A percentile compares a stretch with the other conserved stretches of the same genome.
Evolutionary conservation across 2,797 vertebrate species (phyloP).

Genomic region (Cygnus olor): DNA sequence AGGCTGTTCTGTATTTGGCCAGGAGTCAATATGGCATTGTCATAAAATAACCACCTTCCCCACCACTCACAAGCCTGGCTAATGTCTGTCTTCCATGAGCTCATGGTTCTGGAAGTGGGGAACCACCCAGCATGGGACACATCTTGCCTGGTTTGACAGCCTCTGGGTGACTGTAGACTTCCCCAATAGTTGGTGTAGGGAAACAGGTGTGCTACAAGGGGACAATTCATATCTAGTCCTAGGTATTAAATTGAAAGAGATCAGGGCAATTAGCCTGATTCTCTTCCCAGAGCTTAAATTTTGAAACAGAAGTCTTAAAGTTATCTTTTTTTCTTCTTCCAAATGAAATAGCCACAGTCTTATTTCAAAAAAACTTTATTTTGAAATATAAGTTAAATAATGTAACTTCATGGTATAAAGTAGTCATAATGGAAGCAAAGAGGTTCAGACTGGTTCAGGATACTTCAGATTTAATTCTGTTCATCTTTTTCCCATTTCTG

Average conservation of each 20-base stretch:
- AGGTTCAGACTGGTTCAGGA: background rate
- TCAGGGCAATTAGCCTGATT: background rate
- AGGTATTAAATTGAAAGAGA: background rate
- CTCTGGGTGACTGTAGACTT: background rate
- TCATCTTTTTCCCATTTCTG: background rate
- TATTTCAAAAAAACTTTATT: background rate
- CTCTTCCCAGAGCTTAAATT: background rate
- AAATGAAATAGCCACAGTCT: background rate
- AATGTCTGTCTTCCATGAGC: background rate
- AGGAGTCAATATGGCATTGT: background rate
- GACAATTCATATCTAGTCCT: too few species aligned
- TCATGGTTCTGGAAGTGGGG: background rate
- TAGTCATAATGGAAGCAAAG: background rate
- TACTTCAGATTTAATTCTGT: background rate
- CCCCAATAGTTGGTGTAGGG: background rate
- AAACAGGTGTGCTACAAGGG: background rate
- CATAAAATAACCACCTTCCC: background rate
- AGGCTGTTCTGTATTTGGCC: accelerated
- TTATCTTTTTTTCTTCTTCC: background rate
- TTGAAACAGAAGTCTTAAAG: background rate
- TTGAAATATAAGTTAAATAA: background rate
- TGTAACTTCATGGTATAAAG: background rate
- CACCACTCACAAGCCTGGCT: background rate
- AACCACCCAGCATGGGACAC: background rate
- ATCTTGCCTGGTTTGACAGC: background rate